Percentiles rank a stretch among this genome's conserved stretches.
Conservation (phyloP, 2,888 invertebrate species). For the Marronus borbonicus region DNA sequence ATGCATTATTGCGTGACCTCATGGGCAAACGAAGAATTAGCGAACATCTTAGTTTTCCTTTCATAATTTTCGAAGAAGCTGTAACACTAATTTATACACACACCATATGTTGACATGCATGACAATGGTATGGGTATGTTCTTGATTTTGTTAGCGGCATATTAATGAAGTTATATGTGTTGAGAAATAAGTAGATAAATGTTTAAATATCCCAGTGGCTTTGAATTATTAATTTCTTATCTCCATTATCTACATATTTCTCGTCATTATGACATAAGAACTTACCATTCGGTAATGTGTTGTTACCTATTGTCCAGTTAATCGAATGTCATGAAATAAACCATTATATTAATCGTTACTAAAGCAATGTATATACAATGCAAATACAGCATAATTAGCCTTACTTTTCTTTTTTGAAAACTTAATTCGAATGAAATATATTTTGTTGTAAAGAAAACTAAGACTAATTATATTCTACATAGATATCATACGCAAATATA, state of each 20-base stretch:
- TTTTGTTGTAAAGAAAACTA: too few species aligned
- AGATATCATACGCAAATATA: not conserved
- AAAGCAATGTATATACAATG: conserved; percentile 47
- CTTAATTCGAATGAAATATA: too few species aligned
- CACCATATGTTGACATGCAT: not conserved
- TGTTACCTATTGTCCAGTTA: conserved; percentile 60
- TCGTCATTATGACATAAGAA: conserved; percentile 34
- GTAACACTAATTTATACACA: too few species aligned
- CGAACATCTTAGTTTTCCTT: too few species aligned
- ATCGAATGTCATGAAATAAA: conserved; percentile 61
- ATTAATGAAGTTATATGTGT: not conserved
- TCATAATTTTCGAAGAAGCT: too few species aligned
- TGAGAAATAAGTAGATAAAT: not conserved
- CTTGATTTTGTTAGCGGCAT: too few species aligned
- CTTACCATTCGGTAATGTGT: conserved; percentile 56
- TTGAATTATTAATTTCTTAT: not conserved
- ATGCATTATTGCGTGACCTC: too few species aligned
- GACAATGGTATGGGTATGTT: too few species aligned
- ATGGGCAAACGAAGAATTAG: too few species aligned
- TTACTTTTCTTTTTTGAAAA: too few species aligned
- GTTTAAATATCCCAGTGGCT: too few species aligned
- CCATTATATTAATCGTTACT: conserved; percentile 54
- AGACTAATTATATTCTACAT: not conserved
- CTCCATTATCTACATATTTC: conserved; percentile 13
- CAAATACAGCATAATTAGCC: not conserved